phyloP scores from a whole-genome alignment of 2,113 vertebrate species.

The Clarias macrocephalus region DNA sequence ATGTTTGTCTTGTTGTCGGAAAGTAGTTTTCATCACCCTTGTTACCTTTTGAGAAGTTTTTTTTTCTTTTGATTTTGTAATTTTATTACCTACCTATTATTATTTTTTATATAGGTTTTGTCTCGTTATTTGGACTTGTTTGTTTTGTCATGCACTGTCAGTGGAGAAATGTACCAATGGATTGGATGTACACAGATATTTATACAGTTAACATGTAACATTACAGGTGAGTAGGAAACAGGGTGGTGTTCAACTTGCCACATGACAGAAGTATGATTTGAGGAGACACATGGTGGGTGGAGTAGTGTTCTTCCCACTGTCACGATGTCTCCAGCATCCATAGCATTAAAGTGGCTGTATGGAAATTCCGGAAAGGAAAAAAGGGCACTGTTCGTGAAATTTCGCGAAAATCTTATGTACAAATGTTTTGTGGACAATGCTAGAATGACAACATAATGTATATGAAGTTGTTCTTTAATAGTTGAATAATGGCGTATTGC shows the following conservation, averaged over 20 bases:
- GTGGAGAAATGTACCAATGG: not conserved
- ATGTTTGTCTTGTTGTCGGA: not conserved
- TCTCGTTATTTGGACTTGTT: not conserved
- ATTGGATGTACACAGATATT: not conserved
- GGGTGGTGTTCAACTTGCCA: not conserved
- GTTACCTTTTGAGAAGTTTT: not conserved
- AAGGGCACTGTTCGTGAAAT: not conserved
- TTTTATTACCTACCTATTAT: not conserved
- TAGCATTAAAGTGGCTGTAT: not conserved
- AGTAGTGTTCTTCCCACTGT: no score
- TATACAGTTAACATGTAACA: not conserved
- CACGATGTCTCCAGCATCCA: not conserved
- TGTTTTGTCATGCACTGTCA: not conserved
- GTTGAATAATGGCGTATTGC: not conserved
- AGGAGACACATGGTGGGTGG: not conserved
- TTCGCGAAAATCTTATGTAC: not conserved
- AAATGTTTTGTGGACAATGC: not conserved
- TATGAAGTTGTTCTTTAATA: slow-evolving; percentile 5
- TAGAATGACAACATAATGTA: not conserved
- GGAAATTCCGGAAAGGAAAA: not conserved
- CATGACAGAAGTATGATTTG: not conserved
- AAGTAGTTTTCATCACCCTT: not conserved
- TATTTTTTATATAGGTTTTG: not conserved
- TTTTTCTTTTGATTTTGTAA: not conserved
- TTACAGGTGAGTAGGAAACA: not conserved